Evolutionary conservation across 2,888 invertebrate genomes (phyloP), one percentile per base, ranked within the genome.

Genomic region (Gandaritis pyraliata): DNA sequence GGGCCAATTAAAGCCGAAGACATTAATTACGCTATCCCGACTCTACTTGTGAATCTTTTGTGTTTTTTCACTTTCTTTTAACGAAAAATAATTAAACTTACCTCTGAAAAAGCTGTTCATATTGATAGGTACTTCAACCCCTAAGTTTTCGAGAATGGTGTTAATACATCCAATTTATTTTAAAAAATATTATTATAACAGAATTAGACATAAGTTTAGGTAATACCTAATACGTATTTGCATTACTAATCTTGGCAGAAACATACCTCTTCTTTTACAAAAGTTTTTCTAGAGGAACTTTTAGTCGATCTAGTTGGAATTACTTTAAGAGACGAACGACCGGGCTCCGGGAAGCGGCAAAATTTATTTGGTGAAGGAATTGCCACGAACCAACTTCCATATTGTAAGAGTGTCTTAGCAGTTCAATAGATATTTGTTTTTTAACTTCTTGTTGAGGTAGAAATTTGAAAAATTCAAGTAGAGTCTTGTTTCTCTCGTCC

Each of bases 261-360:
- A 6, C 1, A 46, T 54, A 64, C 50, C 60, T 53, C 47, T 60
- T 60, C 39, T 50, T 33, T 52, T 63, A 56, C 29, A 56, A 64
- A 67, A 68, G 63, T 63, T 66, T 65, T 58, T 49, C 43, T 46
- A 50, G 63, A 69, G 51, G 54, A 38, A 57, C 62, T 66, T 43
- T 41, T 8, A 41, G 41, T 33, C 41, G 15, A 43, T 57, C 60
- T 54, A 16, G 58, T 45, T n/a, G 43, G 61, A 65, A 69, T 70
- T 66, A 64, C 64, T 68, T 60, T 38, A 48, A 46, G 64, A 69
- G 72, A 75, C 64, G 70, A 62, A 77, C 72, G 70, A 68, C 69
- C 61, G 58, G 61, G 55, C 66, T 68, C 52, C 52, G 58, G 50
- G 55, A 69, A 66, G 56, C 50, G 61, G 53, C 59, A 52, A 59